phyloP scores from a whole-genome alignment of 2,797 vertebrate genomes.

The Peromyscus melanophrys region DNA sequence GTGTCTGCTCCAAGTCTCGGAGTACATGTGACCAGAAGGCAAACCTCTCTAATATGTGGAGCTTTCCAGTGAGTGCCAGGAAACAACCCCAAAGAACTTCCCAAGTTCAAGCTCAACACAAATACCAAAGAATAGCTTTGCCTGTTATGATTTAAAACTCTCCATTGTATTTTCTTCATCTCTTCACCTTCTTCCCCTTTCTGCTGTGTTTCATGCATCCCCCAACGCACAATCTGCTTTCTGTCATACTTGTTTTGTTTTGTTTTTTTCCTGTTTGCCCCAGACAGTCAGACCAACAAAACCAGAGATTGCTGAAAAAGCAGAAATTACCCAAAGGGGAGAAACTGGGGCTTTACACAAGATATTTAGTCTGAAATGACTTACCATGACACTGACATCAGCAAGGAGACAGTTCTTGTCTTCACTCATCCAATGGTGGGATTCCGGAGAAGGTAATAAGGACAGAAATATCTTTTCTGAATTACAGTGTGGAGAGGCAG shows the following conservation, averaged over 20 bases:
- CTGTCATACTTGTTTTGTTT: not conserved
- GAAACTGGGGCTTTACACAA: not conserved
- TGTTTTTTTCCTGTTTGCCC: not conserved
- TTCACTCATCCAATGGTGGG: not conserved
- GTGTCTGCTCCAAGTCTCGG: not conserved
- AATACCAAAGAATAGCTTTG: not conserved
- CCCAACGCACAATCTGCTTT: not conserved
- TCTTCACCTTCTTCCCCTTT: not conserved
- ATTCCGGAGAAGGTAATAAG: not conserved
- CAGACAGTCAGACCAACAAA: not conserved
- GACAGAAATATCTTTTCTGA: not conserved
- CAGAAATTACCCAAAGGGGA: not conserved
- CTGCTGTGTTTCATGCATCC: not conserved
- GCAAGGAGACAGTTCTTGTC: constrained; percentile 5
- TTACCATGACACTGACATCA: constrained; percentile 23
- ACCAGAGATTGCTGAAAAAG: constrained; percentile 12
- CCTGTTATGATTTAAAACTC: not conserved
- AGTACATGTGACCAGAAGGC: not conserved
- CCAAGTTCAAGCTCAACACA: constrained; percentile 28
- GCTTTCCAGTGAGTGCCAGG: not conserved
- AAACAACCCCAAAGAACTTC: not conserved
- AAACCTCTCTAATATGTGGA: not conserved
- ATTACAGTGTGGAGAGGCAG: not conserved
- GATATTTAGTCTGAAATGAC: not conserved
- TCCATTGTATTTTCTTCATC: not conserved